phyloP scores from a whole-genome alignment of 2,888 invertebrate genomes.

The Electrophaes corylata region DNA sequence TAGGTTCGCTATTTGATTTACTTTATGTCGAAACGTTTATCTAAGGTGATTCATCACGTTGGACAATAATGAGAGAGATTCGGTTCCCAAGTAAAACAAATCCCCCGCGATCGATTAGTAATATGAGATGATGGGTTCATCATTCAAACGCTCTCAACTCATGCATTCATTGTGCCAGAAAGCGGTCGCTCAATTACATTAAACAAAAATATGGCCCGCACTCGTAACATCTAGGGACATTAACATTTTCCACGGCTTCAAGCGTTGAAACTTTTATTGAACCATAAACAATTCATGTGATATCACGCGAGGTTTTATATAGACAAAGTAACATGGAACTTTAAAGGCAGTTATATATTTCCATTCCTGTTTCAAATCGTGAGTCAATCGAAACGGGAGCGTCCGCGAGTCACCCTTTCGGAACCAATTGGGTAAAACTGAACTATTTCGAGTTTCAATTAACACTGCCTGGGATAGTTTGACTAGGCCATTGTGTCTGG shows the following conservation, averaged over 20 bases:
- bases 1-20: constrained; percentile 65
- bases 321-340: constrained; percentile 34
- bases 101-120: constrained; percentile 74
- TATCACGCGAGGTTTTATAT: constrained; percentile 38
- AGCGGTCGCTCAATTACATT: constrained; percentile 17
- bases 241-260: constrained; percentile 37
- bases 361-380: constrained; percentile 11
- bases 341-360: constrained; percentile 22
- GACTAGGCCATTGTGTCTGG: constrained; percentile 75
- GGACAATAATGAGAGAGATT: constrained; percentile 73
- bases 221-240: constrained; percentile 34
- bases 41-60: constrained; percentile 76
- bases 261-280: constrained; percentile 41
- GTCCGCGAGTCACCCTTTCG: constrained; percentile 45
- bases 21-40: constrained; percentile 73
- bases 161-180: constrained; percentile 16
- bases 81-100: constrained; percentile 73
- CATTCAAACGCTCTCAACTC: constrained; percentile 41
- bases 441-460: constrained; percentile 65
- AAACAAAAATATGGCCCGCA: constrained; percentile 32
- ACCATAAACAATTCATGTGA: constrained; percentile 41
- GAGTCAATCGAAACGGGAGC: constrained; percentile 33
- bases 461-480: constrained; percentile 64
- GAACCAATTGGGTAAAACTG: constrained; percentile 60
- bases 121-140: constrained; percentile 67